Percentiles rank a stretch among this genome's conserved stretches.
These are phyloP conservation scores for Castor canadensis DNA, from an alignment of 2,113 vertebrate species.

Conservation along the genomic window DNA sequence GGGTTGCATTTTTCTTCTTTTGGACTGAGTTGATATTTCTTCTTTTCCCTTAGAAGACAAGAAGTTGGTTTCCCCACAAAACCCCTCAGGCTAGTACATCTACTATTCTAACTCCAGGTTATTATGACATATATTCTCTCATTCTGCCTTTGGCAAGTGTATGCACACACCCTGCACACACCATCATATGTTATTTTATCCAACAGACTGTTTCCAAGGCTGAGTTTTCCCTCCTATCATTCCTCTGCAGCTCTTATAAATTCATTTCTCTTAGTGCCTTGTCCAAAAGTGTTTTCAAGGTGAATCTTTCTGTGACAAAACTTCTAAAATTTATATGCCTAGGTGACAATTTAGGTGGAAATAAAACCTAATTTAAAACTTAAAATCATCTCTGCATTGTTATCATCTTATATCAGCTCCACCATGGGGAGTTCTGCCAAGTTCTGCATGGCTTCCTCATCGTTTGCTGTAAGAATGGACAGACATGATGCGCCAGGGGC, in stretches of 20 bases:
- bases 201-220: not conserved
- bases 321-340: not conserved
- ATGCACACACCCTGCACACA: too few relatives aligned
- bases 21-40: not conserved
- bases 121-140: rapidly evolving
- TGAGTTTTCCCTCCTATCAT: not conserved
- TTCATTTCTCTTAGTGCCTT: not conserved
- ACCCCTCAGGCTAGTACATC: too few relatives aligned
- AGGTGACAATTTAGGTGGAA: not conserved
- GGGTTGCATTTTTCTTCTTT: not conserved
- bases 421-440: too few relatives aligned
- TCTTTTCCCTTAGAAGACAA: not conserved
- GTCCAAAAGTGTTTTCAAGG: not conserved
- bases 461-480: not conserved
- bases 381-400: too few relatives aligned
- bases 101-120: not conserved
- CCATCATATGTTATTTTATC: not conserved
- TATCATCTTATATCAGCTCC: rapidly evolving
- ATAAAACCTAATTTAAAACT: not conserved
- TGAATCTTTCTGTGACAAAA: not conserved
- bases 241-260: not conserved
- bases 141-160: not conserved
- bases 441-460: not conserved
- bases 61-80: not conserved
- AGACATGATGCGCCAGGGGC: too few relatives aligned